Evolutionary conservation across 2,797 vertebrate species (phyloP).

Genomic region (Enteromius fasciolatus): DNA sequence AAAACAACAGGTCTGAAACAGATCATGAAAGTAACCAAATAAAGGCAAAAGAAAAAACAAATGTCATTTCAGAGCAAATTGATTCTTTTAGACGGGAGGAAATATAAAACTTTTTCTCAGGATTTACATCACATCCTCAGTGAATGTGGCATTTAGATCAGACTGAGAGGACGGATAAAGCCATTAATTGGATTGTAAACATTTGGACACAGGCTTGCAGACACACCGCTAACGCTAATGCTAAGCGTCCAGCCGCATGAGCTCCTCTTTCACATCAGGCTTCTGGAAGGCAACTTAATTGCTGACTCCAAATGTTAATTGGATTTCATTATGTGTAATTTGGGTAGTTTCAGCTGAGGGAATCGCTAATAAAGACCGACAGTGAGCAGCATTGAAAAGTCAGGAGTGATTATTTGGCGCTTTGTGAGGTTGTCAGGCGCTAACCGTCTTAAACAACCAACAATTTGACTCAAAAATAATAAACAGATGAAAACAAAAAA

Average conservation of each 20-base stretch:
- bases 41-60: background rate
- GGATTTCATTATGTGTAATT: conserved; percentile 79
- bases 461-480: conserved; percentile 1
- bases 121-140: conserved; percentile 69
- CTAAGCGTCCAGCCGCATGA: background rate
- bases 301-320: conserved; percentile 79
- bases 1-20: background rate
- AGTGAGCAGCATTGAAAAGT: conserved; percentile 57
- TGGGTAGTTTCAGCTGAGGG: conserved; percentile 73
- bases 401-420: conserved; percentile 15
- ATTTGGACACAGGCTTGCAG: conserved; percentile 54
- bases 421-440: conserved; percentile 19
- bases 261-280: conserved; percentile 56
- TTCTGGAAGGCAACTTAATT: conserved; percentile 76
- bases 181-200: conserved; percentile 73
- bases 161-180: conserved; percentile 67
- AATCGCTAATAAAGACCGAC: conserved; percentile 74
- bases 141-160: conserved; percentile 70
- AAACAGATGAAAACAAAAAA: conserved; percentile 5
- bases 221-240: conserved; percentile 18
- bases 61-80: background rate
- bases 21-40: background rate
- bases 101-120: background rate
- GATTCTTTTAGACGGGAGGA: background rate
- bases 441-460: background rate